Evolutionary conservation across 30 jellyfish, hydroid and myxozoan species (phyloP), one percentile per base, ranked within the genome.

Genomic region (Hydractinia symbiolongicarpus): DNA sequence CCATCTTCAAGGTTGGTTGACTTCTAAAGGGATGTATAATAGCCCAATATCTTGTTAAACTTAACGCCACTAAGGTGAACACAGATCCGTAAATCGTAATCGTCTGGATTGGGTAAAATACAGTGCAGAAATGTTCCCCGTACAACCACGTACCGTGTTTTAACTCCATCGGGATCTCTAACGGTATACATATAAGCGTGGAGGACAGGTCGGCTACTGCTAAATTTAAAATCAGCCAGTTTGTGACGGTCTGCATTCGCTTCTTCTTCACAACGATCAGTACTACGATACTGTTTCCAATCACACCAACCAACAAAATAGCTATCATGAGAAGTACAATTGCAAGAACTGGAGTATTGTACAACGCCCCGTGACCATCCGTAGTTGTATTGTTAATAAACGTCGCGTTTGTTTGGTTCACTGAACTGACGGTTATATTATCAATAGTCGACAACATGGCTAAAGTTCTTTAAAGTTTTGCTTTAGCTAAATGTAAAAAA

Each of bases 21-120:
- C 90, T 89, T 53, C 94, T 87, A 71, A 93, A 81, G 6, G 98
- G 98, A 30, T 86, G 86, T 4, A 80, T 76, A 55, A 93, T 88
- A 9, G 98, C 98, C 98, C 98, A 93, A 82, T 83, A 93, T 53
- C 98, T 86, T 6, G 98, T 76, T 50, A 93, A 79, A 82, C 98
- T 85, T 82, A 93, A 77, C 14, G 94, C 96, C 9, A 93, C 98
- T 51, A 93, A 74, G 7, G 98, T 93, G 69, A 87, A 83, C 1
- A 93, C 98, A 9, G 96, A 93, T 8, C 96, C 98, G 55, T 86
- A 93, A 13, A 93, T 88, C n/a, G 95, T 78, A 76, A 85, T 77
- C 13, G 98, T 93, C 57, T 93, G 98, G 53, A 93, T 77, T 49
- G 98, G 98, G 71, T 93, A 93, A 16, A 86, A 86, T 54, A 93